Evolutionary conservation across 2,888 invertebrate species (phyloP).

Genomic region (Teleogryllus oceanicus): DNA sequence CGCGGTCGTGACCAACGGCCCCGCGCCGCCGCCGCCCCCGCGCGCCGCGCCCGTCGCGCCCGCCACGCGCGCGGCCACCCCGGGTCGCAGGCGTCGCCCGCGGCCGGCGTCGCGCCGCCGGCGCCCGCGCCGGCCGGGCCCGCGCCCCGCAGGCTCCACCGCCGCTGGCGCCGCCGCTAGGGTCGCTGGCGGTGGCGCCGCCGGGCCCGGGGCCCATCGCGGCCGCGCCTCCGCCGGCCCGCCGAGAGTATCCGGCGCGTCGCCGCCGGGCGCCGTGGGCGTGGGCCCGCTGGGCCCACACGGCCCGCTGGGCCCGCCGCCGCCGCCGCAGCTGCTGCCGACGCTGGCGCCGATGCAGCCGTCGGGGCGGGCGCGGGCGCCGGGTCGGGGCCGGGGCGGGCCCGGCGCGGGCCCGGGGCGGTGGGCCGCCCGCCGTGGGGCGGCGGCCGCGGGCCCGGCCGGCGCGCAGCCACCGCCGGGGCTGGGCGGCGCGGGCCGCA

Average conservation of each 20-base stretch:
- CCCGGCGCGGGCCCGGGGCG: constrained; percentile 24
- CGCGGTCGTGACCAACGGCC: constrained; percentile 41
- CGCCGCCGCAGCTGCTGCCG: constrained; percentile 25
- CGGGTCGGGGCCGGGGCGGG: constrained; percentile 30
- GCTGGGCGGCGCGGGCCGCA: constrained; percentile 26
- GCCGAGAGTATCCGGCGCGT: too few relatives aligned
- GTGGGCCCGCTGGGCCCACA: constrained; percentile 55
- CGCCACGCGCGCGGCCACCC: constrained; percentile 30
- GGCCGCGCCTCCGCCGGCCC: too few relatives aligned
- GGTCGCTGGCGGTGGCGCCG: too few relatives aligned
- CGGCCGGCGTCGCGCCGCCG: constrained; percentile 23
- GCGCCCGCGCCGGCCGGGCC: constrained; percentile 30
- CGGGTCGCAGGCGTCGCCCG: constrained; percentile 32
- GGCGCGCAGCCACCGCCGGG: not conserved
- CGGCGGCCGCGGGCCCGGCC: constrained; percentile 26
- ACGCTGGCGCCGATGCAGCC: constrained; percentile 30
- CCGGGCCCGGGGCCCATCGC: too few relatives aligned
- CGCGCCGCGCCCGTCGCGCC: constrained; percentile 25
- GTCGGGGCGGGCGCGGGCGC: constrained; percentile 24
- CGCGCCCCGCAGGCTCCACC: constrained; percentile 39
- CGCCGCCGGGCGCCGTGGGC: constrained; percentile 35
- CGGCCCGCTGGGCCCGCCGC: constrained; percentile 22
- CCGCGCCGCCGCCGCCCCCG: constrained; percentile 36
- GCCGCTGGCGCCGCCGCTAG: constrained; percentile 35
- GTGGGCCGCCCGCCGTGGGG: constrained; percentile 29